Evolutionary conservation across 2,888 invertebrate species (phyloP), one percentile per base, ranked within the genome.

Genomic region (Camponotus fellah): DNA sequence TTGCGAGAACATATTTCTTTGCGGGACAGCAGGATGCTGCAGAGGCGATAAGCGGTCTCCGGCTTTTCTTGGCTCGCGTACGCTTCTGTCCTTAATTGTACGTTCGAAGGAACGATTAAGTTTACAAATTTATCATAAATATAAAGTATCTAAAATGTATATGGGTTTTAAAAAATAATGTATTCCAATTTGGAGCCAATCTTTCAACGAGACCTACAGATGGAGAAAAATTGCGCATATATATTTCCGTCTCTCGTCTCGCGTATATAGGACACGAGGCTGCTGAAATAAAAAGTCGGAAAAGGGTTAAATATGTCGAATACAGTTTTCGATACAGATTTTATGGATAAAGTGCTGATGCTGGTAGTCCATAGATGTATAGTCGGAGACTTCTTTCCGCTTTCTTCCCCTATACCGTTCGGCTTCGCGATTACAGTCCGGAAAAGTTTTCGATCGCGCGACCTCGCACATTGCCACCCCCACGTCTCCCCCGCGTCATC

Each of bases 361-460:
- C 64, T 64, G 17, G 53, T 56, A 56, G 65, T 43, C 40, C 56
- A 56, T 56, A 40, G 56, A 40, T 68, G 40, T 58, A 58, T 43
- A 43, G 43, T 68, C 68, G 9, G 32, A 68, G 56, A 43, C 68
- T 32, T 40, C 40, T 68, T 56, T 17, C 56, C 9, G 14, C 21
- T 32, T 68, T 34, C 68, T 58, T 56, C 32, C 43, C n/a, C 58
- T n/a, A n/a, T 26, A 17, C 49, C n/a, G 26, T 66, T 26, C 77
- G 68, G 43, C 26, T 77, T 68, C 68, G 40, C 68, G 56, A 58
- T 37, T 53, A 40, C 56, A 56, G 58, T 77, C 58, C 77, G 56
- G n/a, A 77, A 72, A 77, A 77, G 68, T 77, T 77, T 77, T 77
- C 77, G 68, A 79, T 79, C 71, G 46, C 60, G 46, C 60, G 49